Base-by-base conservation (phyloP, 2,888 invertebrate genomes). In the Sturmia bella region DNA sequence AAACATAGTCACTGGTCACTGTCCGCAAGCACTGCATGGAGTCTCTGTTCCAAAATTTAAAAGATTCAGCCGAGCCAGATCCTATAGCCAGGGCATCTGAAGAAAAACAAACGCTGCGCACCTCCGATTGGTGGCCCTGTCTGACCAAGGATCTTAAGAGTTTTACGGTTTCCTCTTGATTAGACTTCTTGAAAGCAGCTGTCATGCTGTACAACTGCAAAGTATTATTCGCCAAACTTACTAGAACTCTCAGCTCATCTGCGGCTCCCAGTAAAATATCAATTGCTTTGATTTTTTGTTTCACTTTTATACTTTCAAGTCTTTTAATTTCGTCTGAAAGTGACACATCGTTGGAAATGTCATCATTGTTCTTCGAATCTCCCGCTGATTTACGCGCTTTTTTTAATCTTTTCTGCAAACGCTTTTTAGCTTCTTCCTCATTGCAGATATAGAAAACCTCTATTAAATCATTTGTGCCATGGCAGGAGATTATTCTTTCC, bases 1-100 rank as follows among this genome's bases (percentile, higher is more conserved):
- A 91, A 9, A 96, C 95, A 86, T 96, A 95, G 76, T 95, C 92
- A 13, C 92, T 90, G 0, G 88, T 87, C 70, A 97, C 92, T 0
- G 96, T 96, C 66, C 96, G 93, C 17, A 96, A 92, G 85, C 96
- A 95, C 54, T 93, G 91, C 84, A 95, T 92, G 83, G 92, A 94
- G 85, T 92, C 89, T 83, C 93, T 94, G 90, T 97, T 98, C 99
- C 99, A 99, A 64, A 99, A 92, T 92, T 99, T 99, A 41, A 98
- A 92, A 7, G 95, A 94, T 85, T 98, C 97, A 0, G 94, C 95
- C 84, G 98, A 95, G 0, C 95, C 98, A 0, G 98, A 96, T 1
- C 96, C 93, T 77, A 99, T 93, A 1, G 96, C 96, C 78, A 97
- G 92, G 88, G 96, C 97, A 90, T 99, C 98, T 1, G 96, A 96